phyloP scores from a whole-genome alignment of 2,113 vertebrate genomes.

The Nestor notabilis region DNA sequence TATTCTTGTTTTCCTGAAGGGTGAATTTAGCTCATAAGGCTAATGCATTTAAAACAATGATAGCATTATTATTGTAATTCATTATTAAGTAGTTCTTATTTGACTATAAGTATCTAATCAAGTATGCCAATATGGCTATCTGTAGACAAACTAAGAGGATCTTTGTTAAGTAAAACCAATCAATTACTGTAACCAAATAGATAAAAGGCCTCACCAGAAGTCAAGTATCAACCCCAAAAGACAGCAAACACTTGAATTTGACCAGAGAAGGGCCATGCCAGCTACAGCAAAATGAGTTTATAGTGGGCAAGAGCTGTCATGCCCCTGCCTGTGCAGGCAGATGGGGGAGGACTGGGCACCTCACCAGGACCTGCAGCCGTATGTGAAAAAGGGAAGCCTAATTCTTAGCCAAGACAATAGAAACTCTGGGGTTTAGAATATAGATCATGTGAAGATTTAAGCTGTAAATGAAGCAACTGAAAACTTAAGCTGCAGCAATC shows the following conservation, averaged over 20 bases:
- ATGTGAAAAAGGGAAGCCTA: neutral
- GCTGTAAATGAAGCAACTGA: neutral
- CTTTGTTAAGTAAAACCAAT: neutral
- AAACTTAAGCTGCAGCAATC: neutral
- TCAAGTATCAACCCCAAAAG: neutral
- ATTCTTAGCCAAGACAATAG: neutral
- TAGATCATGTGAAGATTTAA: neutral
- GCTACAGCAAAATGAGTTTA: neutral
- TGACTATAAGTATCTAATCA: neutral
- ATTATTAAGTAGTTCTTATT: neutral
- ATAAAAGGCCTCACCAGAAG: neutral
- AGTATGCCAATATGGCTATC: neutral
- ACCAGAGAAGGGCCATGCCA: neutral
- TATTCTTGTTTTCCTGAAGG: neutral
- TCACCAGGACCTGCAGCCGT: neutral
- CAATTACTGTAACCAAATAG: neutral
- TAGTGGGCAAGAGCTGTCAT: neutral
- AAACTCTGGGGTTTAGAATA: neutral
- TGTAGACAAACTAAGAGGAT: neutral
- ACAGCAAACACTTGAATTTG: neutral
- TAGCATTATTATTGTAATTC: neutral
- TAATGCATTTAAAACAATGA: neutral
- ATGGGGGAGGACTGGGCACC: neutral
- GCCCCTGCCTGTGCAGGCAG: fast-evolving
- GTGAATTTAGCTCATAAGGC: neutral